Evolutionary conservation across 2,888 invertebrate genomes (phyloP), one percentile per base, ranked within the genome.

Genomic region (Tipula vernalis): DNA sequence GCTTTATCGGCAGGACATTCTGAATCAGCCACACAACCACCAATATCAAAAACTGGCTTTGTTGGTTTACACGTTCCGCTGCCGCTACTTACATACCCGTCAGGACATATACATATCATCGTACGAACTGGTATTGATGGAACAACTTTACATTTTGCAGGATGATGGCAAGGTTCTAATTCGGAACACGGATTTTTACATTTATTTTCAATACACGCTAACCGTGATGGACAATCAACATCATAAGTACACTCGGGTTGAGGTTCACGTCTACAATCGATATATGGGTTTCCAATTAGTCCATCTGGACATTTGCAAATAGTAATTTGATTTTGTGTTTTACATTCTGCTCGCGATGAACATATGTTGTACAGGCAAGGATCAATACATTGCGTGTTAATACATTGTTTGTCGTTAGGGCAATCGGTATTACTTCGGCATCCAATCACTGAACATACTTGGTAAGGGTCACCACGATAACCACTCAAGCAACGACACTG

Each of bases 381-480:
- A 90, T 96, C 95, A 84, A 96, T 94, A 91, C 98, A 98, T 90
- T 96, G 96, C 88, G 95, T 95, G 89, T 97, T 96, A 89, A 95
- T 94, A 90, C 98, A 98, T 89, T 96, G 95, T 90, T 96, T 95
- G 90, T 98, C 96, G 85, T 93, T 92, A 10, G 98, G 97, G 90
- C 98, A 98, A 89, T 98, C 97, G 88, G 96, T 96, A 90, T 97
- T 97, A 83, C 96, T 95, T 89, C 95, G 93, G 90, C 98, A 98
- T 87, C 96, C 98, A 87, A 97, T 95, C 86, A 96, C 94, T 88
- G 93, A 93, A 90, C 97, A 97, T 87, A 95, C 93, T 84, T 94
- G 94, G 88, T 94, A 94, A 1, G 96, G 95, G 91, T 97, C 95
- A 87, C 97, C 96, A 89, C 96, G 93, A 90, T 95, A 97, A 86